A percentile compares a stretch with the other conserved stretches of the same genome.
Conservation (phyloP, 2,888 invertebrate genomes). For the Onthophagus sagittarius region DNA sequence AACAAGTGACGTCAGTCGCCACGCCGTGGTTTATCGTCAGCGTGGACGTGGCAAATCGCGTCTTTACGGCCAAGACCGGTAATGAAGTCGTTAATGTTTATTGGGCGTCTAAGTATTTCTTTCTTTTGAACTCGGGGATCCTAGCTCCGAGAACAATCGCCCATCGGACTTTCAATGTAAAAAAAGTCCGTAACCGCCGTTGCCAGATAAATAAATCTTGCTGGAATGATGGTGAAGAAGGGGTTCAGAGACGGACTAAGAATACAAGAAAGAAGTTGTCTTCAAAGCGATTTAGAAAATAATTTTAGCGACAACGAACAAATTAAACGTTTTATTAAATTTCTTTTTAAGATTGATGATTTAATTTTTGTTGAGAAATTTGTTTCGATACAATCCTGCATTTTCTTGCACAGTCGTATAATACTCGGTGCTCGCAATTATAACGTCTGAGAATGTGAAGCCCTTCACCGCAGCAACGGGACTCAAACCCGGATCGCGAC, state of each 20-base stretch:
- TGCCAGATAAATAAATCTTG: slow-evolving; percentile 6
- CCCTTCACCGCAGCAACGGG: background rate
- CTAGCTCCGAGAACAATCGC: slow-evolving; percentile 20
- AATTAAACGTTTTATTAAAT: too few species aligned
- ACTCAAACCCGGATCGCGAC: background rate
- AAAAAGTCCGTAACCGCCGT: slow-evolving; percentile 1
- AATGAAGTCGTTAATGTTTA: slow-evolving; percentile 27
- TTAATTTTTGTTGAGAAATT: background rate
- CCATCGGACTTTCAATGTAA: background rate
- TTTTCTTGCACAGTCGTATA: background rate
- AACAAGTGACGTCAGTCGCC: background rate
- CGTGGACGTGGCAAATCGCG: slow-evolving; percentile 5
- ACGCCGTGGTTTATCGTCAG: background rate
- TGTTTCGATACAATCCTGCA: background rate
- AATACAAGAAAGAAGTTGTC: background rate
- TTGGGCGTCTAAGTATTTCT: slow-evolving; percentile 24
- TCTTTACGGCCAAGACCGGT: slow-evolving; percentile 4
- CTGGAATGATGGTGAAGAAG: background rate
- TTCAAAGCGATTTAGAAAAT: background rate
- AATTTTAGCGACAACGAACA: background rate
- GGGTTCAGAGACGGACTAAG: background rate
- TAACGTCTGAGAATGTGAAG: slow-evolving; percentile 30
- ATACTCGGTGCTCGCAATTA: slow-evolving; percentile 24
- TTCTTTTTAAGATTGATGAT: too few species aligned
- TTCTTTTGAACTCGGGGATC: slow-evolving; percentile 16